Conservation (phyloP, 1,140 invertebrate genomes). For the Physella acuta region DNA sequence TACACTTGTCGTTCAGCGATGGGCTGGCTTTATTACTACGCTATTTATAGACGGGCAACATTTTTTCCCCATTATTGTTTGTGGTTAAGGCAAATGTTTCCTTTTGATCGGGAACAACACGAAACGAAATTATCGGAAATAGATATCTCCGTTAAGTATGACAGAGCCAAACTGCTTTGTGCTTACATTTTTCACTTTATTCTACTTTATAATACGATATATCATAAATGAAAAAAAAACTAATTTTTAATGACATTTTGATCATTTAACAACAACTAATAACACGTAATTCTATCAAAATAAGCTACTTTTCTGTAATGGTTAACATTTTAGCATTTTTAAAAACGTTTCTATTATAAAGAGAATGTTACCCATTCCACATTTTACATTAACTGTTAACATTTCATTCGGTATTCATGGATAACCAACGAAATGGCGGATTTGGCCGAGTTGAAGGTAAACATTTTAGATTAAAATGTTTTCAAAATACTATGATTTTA, state of each 20-base stretch:
- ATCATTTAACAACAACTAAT: too few species aligned
- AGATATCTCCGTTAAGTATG: too few species aligned
- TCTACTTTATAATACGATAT: too few species aligned
- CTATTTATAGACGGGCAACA: slow-evolving; percentile 11
- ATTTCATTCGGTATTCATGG: slow-evolving; percentile 11
- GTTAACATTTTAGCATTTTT: too few species aligned
- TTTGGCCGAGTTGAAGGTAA: slow-evolving; percentile 25
- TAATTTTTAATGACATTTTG: too few species aligned
- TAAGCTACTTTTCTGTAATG: too few species aligned
- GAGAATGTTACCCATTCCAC: slow-evolving; percentile 11
- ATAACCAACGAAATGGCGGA: slow-evolving; percentile 22
- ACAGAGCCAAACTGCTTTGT: too few species aligned
- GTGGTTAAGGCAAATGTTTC: neutral
- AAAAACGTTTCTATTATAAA: neutral
- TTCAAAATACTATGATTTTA: too few species aligned
- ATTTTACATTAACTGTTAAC: slow-evolving; percentile 16
- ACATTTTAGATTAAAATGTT: neutral
- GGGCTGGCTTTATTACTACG: neutral
- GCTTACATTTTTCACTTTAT: too few species aligned
- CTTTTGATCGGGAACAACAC: neutral
- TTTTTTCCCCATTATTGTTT: neutral
- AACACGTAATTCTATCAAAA: too few species aligned
- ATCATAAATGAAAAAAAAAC: too few species aligned
- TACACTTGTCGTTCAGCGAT: neutral
- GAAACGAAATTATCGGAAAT: slow-evolving; percentile 8